Conservation (phyloP, 2,113 vertebrate genomes). For the Rhodinocichla rosea region DNA sequence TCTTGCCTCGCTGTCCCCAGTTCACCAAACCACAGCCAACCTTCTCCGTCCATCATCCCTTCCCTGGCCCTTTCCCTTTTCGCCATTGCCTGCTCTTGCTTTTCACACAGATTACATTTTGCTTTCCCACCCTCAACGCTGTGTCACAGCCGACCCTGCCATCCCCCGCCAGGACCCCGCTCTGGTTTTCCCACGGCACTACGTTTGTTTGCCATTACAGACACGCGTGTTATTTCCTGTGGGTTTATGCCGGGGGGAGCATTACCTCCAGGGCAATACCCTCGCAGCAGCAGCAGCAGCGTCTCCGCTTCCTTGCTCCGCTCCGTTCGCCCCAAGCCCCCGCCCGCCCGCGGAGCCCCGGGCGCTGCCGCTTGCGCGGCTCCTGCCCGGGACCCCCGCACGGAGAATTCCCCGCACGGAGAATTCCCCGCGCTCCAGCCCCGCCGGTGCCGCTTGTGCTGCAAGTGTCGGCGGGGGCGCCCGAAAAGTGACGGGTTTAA, state of each 20-base stretch:
- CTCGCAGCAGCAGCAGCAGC: neutral
- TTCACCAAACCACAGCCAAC: neutral
- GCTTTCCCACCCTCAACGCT: neutral
- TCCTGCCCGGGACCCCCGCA: neutral
- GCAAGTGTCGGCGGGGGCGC: rapidly evolving
- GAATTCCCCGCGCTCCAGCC: neutral
- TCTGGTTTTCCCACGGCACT: neutral
- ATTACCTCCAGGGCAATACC: neutral
- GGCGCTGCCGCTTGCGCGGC: no score
- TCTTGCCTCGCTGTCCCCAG: rapidly evolving
- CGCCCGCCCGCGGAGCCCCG: neutral
- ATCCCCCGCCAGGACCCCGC: neutral
- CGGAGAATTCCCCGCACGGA: neutral
- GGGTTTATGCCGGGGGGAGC: neutral
- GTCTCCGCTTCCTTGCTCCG: neutral
- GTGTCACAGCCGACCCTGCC: neutral
- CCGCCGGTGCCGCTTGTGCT: neutral
- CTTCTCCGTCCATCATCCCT: neutral
- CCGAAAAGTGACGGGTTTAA: neutral
- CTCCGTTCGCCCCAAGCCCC: neutral
- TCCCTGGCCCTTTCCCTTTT: neutral
- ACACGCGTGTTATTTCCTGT: neutral
- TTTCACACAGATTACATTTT: rapidly evolving
- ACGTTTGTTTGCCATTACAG: neutral
- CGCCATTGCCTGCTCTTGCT: neutral